Percentiles rank a stretch among this genome's conserved stretches.
Conservation (phyloP, 2,113 vertebrate species). For the Lota lota region DNA sequence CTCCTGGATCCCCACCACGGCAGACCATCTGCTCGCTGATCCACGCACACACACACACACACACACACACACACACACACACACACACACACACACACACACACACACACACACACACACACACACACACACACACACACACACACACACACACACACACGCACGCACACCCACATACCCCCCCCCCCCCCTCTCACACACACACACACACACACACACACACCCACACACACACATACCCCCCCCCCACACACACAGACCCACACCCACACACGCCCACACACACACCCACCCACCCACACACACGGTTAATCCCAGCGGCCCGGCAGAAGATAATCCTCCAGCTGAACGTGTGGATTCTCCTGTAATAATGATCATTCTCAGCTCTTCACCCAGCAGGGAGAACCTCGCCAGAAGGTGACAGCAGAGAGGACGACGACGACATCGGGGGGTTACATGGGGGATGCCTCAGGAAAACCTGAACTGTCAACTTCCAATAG, state of each 20-base stretch:
- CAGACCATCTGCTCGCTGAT: slow-evolving; percentile 49
- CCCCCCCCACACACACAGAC: no score
- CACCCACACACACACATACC: slow-evolving; percentile 1
- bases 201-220: neutral
- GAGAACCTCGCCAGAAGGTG: neutral
- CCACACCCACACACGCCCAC: neutral
- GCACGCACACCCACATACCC: slow-evolving; percentile 21
- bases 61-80: neutral
- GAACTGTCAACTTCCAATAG: no score
- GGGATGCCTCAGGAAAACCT: no score
- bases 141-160: slow-evolving; percentile 5
- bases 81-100: neutral
- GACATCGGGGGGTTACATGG: no score
- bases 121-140: neutral
- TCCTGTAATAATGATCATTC: slow-evolving; percentile 21
- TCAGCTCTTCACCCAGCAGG: neutral
- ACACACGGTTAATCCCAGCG: slow-evolving; percentile 37
- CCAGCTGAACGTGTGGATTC: slow-evolving; percentile 24
- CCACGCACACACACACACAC: slow-evolving; percentile 8
- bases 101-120: neutral
- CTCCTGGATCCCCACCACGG: slow-evolving; percentile 23
- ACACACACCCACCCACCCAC: slow-evolving; percentile 20
- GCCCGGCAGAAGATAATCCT: slow-evolving; percentile 34
- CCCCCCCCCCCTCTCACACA: no score
- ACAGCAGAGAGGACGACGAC: neutral